A percentile compares a stretch with the other conserved stretches of the same genome.
These are phyloP conservation scores for Morpho helenor DNA, from an alignment of 2,888 invertebrate species.

Conservation along the genomic window DNA sequence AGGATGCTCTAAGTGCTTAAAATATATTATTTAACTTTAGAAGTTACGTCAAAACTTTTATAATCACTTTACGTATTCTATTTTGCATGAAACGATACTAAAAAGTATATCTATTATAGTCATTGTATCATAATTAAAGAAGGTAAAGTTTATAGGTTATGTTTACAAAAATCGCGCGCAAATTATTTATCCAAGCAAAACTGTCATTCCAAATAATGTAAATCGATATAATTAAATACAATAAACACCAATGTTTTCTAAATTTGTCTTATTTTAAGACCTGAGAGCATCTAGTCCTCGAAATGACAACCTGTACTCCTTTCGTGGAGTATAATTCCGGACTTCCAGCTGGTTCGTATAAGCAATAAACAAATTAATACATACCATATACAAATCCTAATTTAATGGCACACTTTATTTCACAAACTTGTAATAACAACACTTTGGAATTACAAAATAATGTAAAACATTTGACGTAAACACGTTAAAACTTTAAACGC, in stretches of 20 bases:
- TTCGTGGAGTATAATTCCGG: slow-evolving; percentile 45
- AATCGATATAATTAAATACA: neutral
- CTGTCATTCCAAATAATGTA: neutral
- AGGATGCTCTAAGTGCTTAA: too few relatives aligned
- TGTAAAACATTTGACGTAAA: slow-evolving; percentile 63
- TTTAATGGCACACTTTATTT: slow-evolving; percentile 36
- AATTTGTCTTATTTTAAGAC: neutral
- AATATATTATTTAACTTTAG: too few relatives aligned
- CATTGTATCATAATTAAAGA: too few relatives aligned
- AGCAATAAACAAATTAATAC: slow-evolving; percentile 36
- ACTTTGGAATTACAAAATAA: slow-evolving; percentile 46
- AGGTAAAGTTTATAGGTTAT: slow-evolving; percentile 59
- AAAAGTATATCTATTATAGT: too few relatives aligned
- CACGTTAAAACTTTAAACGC: slow-evolving; percentile 48
- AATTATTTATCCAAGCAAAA: slow-evolving; percentile 5
- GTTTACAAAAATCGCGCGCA: slow-evolving; percentile 59
- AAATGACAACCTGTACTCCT: slow-evolving; percentile 57
- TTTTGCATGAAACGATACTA: too few relatives aligned
- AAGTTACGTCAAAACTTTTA: too few relatives aligned
- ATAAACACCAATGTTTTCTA: neutral
- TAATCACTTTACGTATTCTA: too few relatives aligned
- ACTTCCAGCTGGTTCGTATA: slow-evolving; percentile 2
- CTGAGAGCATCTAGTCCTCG: slow-evolving; percentile 37
- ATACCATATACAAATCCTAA: slow-evolving; percentile 42
- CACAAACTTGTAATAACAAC: slow-evolving; percentile 40